Evolutionary conservation across 2,797 vertebrate species (phyloP).

Genomic region (Philypnodon macrostomus): DNA sequence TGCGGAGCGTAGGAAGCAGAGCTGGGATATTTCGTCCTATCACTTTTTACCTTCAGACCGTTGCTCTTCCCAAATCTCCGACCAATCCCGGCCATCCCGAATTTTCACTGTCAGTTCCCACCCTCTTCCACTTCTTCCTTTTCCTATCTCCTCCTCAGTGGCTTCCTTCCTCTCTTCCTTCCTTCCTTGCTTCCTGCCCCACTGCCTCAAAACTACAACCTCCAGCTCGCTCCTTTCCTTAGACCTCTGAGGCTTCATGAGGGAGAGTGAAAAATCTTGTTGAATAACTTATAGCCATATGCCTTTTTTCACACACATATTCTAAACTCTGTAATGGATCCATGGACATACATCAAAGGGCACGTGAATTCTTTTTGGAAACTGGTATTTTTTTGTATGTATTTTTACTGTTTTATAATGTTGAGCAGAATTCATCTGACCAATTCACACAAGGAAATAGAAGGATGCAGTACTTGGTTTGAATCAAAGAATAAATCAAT

Average conservation of each 20-base stretch:
- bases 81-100: conserved; percentile 18
- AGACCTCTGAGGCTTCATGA: conserved; percentile 8
- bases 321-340: too few relatives aligned
- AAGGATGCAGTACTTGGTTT: too few relatives aligned
- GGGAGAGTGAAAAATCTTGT: neutral
- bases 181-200: conserved; percentile 4
- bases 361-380: too few relatives aligned
- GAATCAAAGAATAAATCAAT: too few relatives aligned
- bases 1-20: conserved; percentile 40
- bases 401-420: too few relatives aligned
- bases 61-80: conserved; percentile 30
- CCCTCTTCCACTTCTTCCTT: conserved; percentile 20
- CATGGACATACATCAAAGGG: too few relatives aligned
- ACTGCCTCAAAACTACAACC: conserved; percentile 5
- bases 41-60: conserved; percentile 14
- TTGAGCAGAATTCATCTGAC: too few relatives aligned
- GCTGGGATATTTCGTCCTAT: conserved; percentile 34
- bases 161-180: conserved; percentile 7
- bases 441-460: too few relatives aligned
- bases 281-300: neutral
- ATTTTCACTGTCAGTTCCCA: conserved; percentile 24
- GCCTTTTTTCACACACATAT: neutral
- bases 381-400: too few relatives aligned
- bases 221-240: conserved; percentile 15
- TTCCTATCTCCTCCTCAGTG: conserved; percentile 12